Base-by-base conservation (phyloP, 2,888 invertebrate species). In the Petrophora chlorosata region DNA sequence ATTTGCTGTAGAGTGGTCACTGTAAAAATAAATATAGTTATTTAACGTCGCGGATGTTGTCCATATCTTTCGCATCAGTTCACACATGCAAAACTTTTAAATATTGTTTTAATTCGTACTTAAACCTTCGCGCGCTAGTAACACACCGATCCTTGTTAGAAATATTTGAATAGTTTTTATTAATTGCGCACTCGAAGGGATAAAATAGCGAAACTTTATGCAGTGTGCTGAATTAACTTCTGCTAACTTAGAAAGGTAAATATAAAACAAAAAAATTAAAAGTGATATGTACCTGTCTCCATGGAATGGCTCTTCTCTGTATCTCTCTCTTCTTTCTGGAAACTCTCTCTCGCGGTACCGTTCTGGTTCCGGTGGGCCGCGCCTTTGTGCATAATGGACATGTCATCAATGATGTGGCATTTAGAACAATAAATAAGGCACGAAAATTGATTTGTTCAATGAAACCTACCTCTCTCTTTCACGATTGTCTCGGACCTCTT, bases 1-100 rank as follows among this genome's bases (percentile, higher is more conserved):
- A 85, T 79, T 83, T 83, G 85, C 86, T 85, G 89, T 84, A 77
- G 90, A 84, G 85, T 74, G 69, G 86, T 77, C 88, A 89, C 89
- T 90, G 90, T 88, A 90, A 90, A 89, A 88, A 90, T 78, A 90
- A 90, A 90, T 86, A 82, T 80, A 85, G 78, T 82, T 68, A 77
- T 87, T 86, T 86, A 86, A 82, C 78, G 74, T 72, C 72, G 79
- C 76, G 66, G 62, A 61, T 73, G 70, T 73, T 30, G 48, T 34
- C 54, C 50, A 52, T 45, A 48, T 47, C 47, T 53, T 28, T 53
- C 49, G 58, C 63, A 64, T 57, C 65, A 68, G 70, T 65, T 71
- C 70, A 71, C 63, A 68, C 79, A 82, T 80, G 76, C 80, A 76
- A 62, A 47, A 25, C 30, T 23, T 15, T 30, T 17, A 12, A 35